phyloP scores from a whole-genome alignment of 2,113 vertebrate species.

The Panthera leo region DNA sequence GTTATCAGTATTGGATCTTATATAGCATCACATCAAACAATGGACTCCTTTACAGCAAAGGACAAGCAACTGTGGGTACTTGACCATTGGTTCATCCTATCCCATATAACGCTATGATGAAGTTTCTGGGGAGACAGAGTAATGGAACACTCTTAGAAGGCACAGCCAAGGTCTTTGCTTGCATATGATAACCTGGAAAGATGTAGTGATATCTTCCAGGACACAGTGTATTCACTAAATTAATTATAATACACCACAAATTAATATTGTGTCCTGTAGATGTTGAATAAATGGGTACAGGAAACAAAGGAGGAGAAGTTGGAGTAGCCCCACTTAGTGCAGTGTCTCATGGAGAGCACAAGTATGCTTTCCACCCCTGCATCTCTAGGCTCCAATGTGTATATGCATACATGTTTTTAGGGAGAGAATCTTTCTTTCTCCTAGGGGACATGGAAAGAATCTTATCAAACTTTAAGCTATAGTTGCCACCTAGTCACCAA shows the following conservation, averaged over 20 bases:
- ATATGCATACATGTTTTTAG: background rate
- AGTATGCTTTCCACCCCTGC: background rate
- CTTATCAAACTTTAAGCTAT: background rate
- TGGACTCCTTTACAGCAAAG: background rate
- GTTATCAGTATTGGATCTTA: background rate
- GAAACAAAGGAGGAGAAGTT: background rate
- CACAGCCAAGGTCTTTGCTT: background rate
- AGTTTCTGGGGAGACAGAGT: background rate
- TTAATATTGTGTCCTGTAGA: background rate
- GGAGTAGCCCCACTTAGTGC: background rate
- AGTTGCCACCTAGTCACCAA: background rate
- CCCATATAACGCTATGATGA: background rate
- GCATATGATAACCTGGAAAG: background rate
- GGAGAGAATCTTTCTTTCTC: background rate
- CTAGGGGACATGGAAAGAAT: background rate
- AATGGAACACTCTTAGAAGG: background rate
- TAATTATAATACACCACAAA: background rate
- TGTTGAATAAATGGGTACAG: background rate
- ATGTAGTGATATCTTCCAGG: background rate
- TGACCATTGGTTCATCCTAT: background rate
- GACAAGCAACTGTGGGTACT: background rate
- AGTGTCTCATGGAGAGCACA: background rate
- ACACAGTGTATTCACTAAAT: background rate
- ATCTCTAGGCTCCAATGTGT: background rate
- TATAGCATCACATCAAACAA: background rate